phyloP scores from a whole-genome alignment of 2,888 invertebrate species.

The Andrena praecox region DNA sequence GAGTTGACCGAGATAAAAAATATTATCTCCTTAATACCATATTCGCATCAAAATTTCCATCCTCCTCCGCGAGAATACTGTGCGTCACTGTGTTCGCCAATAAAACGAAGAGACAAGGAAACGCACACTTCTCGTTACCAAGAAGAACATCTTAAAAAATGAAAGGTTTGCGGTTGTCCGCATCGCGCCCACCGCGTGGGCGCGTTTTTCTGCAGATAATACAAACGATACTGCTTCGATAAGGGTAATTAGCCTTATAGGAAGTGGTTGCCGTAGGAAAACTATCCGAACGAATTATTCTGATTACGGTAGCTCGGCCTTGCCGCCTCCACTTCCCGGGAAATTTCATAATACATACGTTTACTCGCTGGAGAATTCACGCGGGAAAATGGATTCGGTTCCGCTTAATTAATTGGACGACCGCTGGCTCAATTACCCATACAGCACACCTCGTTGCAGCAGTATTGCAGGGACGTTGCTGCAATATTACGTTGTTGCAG shows the following conservation, averaged over 20 bases:
- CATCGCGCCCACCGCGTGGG: neutral
- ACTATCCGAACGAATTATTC: conserved; percentile 55
- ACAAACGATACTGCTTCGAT: conserved; percentile 61
- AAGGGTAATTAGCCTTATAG: conserved; percentile 69
- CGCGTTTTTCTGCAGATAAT: conserved; percentile 45
- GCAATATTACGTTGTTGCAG: too few species aligned
- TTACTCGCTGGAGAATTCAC: neutral
- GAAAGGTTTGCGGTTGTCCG: conserved; percentile 17
- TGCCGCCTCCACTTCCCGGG: conserved; percentile 26
- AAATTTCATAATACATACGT: conserved; percentile 25
- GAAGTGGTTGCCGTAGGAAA: conserved; percentile 67
- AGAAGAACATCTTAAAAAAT: neutral
- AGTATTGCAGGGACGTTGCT: too few species aligned
- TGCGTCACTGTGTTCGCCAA: too few species aligned
- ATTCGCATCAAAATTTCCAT: too few species aligned
- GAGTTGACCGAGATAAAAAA: too few species aligned
- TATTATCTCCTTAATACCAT: too few species aligned
- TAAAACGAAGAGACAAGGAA: conserved; percentile 6
- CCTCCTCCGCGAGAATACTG: too few species aligned
- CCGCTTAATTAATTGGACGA: conserved; percentile 18
- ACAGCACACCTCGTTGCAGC: too few species aligned
- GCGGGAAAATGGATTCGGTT: conserved; percentile 29
- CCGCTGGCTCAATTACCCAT: neutral
- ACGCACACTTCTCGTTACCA: neutral
- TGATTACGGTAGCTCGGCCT: conserved; percentile 34